Conservation (phyloP, 2,888 invertebrate species). For the Celastrina argiolus region DNA sequence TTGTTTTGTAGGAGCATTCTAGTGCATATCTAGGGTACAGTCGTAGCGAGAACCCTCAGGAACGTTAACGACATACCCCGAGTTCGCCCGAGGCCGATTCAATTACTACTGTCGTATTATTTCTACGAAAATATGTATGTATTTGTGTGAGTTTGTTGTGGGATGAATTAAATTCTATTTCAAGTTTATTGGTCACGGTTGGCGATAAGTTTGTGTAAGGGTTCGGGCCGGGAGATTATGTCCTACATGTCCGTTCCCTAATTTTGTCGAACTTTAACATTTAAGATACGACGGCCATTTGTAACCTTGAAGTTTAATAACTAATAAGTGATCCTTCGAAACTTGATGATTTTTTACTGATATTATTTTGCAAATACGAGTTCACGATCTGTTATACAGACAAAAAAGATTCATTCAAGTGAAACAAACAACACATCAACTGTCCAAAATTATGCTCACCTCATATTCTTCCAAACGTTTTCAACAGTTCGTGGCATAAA, state of each 20-base stretch:
- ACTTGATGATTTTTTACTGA: neutral
- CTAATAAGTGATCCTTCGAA: neutral
- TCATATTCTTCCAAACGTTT: neutral
- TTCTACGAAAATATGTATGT: slow-evolving; percentile 75
- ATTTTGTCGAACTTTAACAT: neutral
- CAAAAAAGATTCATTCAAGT: no score
- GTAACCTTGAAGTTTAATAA: neutral
- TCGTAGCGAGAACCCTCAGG: slow-evolving; percentile 63
- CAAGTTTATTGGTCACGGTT: slow-evolving; percentile 68
- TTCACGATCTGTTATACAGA: no score
- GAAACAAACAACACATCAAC: neutral
- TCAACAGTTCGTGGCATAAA: neutral
- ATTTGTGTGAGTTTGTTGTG: slow-evolving; percentile 63
- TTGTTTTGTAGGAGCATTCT: slow-evolving; percentile 66
- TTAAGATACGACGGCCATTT: neutral
- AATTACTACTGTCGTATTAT: slow-evolving; percentile 77
- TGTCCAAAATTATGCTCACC: neutral
- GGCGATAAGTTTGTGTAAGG: slow-evolving; percentile 60
- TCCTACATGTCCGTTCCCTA: slow-evolving; percentile 1
- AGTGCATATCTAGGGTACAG: slow-evolving; percentile 67
- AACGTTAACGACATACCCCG: slow-evolving; percentile 73
- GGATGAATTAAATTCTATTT: slow-evolving; percentile 73
- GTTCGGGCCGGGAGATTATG: slow-evolving; percentile 35
- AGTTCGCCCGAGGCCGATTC: slow-evolving; percentile 75
- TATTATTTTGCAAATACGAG: no score